Conservation (phyloP, 2,797 vertebrate genomes). For the Poliocrania exsul region DNA sequence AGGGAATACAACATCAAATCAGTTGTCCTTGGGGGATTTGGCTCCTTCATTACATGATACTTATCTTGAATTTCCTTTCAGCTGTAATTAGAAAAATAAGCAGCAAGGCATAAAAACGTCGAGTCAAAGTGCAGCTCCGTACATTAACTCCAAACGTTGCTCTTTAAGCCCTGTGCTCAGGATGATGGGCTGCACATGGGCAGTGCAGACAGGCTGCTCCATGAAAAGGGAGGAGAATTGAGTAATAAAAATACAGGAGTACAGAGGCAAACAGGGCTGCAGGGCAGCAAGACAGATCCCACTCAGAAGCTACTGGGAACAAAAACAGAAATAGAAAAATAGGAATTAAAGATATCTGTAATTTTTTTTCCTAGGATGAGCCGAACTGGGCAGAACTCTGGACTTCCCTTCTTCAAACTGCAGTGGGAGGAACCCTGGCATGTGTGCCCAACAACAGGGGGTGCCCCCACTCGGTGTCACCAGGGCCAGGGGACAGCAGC, state of each 20-base stretch:
- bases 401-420: not conserved
- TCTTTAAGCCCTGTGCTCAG: constrained; percentile 5
- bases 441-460: fast-evolving
- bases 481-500: not conserved
- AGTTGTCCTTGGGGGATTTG: constrained; percentile 41
- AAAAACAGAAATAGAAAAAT: not conserved
- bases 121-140: constrained; percentile 50
- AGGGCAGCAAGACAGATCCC: not conserved
- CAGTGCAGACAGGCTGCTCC: constrained; percentile 1
- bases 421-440: not conserved
- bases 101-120: constrained; percentile 53
- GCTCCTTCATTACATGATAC: constrained; percentile 38
- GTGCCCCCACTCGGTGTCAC: fast-evolving
- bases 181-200: not conserved
- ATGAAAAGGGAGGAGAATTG: not conserved
- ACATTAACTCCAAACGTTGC: constrained; percentile 43
- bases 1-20: constrained; percentile 22
- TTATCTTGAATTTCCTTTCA: constrained; percentile 66
- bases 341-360: not conserved
- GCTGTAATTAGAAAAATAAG: constrained; percentile 72
- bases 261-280: not conserved
- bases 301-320: not conserved
- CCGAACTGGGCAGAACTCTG: not conserved
- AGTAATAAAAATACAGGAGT: not conserved
- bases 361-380: not conserved